phyloP scores from a whole-genome alignment of 2,888 invertebrate species.

The Mimumesa dahlbomi region DNA sequence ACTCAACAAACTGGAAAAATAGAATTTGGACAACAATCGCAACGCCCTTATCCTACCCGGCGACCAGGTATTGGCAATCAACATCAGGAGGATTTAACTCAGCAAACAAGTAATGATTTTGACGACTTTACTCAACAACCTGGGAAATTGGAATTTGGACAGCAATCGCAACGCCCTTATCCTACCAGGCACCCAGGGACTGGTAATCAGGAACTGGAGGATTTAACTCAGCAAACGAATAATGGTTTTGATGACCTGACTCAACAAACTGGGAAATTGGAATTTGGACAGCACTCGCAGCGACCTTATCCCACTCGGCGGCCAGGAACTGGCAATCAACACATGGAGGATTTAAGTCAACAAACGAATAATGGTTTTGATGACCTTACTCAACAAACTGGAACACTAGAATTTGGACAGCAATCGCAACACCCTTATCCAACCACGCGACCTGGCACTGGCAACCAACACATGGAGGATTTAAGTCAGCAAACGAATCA shows the following conservation, averaged over 20 bases:
- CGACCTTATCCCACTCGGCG: constrained; percentile 40
- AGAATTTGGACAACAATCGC: constrained; percentile 15
- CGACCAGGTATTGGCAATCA: constrained; percentile 15
- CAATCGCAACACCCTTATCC: constrained; percentile 40
- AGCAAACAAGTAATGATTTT: constrained; percentile 37
- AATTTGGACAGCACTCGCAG: constrained; percentile 29
- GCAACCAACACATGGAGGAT: constrained; percentile 28
- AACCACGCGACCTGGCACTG: constrained; percentile 1
- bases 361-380: constrained; percentile 49
- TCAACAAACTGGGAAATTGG: constrained; percentile 50
- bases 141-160: constrained; percentile 49
- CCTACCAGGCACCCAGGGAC: constrained; percentile 14
- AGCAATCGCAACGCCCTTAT: constrained; percentile 27
- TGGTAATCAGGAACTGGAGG: constrained; percentile 20
- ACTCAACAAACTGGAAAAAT: constrained; percentile 43
- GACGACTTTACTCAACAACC: constrained; percentile 49
- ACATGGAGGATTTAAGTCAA: constrained; percentile 11
- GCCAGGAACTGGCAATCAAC: constrained; percentile 34
- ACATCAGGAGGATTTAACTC: constrained; percentile 42
- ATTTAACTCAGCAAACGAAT: constrained; percentile 52
- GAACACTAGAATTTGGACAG: constrained; percentile 33
- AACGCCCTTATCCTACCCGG: constrained; percentile 12
- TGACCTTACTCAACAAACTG: constrained; percentile 42
- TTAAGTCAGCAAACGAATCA: constrained; percentile 52
- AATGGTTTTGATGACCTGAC: constrained; percentile 35